Evolutionary conservation across 2,797 vertebrate species (phyloP).

Genomic region (Neomorphus geoffroyi): DNA sequence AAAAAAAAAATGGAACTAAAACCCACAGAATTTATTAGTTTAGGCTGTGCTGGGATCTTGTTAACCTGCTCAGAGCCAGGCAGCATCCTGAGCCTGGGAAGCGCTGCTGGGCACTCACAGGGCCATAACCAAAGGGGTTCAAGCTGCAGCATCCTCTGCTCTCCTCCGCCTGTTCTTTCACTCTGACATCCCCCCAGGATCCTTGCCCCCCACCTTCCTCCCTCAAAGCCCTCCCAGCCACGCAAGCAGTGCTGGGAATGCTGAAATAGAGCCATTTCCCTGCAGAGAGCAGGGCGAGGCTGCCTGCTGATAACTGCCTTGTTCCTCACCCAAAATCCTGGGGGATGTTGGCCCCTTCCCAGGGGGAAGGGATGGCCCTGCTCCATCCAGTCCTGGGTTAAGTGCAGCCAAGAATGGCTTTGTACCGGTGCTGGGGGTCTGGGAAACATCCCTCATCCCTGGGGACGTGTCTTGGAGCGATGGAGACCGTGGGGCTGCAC

Average conservation of each 20-base stretch:
- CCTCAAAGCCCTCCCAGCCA: background rate
- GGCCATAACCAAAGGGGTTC: background rate
- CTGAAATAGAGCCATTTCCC: background rate
- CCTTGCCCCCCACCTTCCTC: background rate
- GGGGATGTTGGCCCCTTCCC: background rate
- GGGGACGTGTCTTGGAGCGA: rapidly evolving
- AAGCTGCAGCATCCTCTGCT: background rate
- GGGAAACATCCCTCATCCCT: background rate
- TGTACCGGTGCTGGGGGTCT: rapidly evolving
- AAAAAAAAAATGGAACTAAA: background rate
- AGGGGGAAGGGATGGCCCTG: background rate
- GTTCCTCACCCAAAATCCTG: rapidly evolving
- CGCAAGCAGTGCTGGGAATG: background rate
- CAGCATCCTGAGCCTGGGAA: background rate
- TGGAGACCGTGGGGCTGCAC: background rate
- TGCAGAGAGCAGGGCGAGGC: rapidly evolving
- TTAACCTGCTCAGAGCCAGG: background rate
- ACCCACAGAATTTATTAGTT: background rate
- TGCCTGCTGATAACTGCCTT: background rate
- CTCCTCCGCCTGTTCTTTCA: background rate
- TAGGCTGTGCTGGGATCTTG: background rate
- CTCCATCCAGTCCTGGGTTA: background rate
- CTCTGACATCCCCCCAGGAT: rapidly evolving
- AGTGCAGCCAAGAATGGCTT: background rate
- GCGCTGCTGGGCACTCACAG: background rate